Conservation (phyloP, 2,113 vertebrate genomes). For the Toxostoma redivivum region DNA sequence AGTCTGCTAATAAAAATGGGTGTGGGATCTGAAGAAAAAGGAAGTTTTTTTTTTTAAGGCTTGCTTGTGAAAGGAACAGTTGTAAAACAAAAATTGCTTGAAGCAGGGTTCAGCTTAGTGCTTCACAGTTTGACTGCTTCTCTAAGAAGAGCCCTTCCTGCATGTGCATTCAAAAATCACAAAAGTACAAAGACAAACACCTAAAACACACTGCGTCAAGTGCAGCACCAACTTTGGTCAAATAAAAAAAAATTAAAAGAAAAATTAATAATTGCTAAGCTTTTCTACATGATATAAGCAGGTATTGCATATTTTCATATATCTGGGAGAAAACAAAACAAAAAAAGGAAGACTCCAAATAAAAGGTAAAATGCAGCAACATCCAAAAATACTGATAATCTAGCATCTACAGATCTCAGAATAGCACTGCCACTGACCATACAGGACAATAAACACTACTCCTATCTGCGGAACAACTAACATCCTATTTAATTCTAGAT, state of each 20-base stretch:
- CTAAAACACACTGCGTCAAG: constrained; percentile 83
- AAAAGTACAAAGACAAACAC: constrained; percentile 84
- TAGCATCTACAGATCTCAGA: constrained; percentile 79
- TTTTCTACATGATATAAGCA: constrained; percentile 91
- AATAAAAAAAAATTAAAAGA: constrained; percentile 76
- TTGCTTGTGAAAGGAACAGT: constrained; percentile 89
- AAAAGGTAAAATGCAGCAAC: constrained; percentile 88
- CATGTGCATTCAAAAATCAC: constrained; percentile 82
- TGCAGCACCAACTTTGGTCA: constrained; percentile 90
- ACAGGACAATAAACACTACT: constrained; percentile 80
- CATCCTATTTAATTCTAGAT: constrained; percentile 79
- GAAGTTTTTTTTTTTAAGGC: constrained; percentile 88
- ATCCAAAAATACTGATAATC: constrained; percentile 84
- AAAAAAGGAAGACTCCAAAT: constrained; percentile 86
- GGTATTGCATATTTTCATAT: constrained; percentile 98
- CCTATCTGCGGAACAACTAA: constrained; percentile 81
- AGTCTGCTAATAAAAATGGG: constrained; percentile 86
- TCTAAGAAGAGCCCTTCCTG: constrained; percentile 86
- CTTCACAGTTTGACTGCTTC: constrained; percentile 87
- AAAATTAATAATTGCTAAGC: constrained; percentile 80
- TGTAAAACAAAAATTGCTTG: constrained; percentile 84
- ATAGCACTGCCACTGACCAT: constrained; percentile 84
- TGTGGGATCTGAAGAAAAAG: constrained; percentile 84
- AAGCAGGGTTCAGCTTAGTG: constrained; percentile 88
- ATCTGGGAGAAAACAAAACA: constrained; percentile 79